Percentiles rank a stretch among this genome's conserved stretches.
phyloP scores from a whole-genome alignment of 1,140 invertebrate species.

The Drosophila funebris region DNA sequence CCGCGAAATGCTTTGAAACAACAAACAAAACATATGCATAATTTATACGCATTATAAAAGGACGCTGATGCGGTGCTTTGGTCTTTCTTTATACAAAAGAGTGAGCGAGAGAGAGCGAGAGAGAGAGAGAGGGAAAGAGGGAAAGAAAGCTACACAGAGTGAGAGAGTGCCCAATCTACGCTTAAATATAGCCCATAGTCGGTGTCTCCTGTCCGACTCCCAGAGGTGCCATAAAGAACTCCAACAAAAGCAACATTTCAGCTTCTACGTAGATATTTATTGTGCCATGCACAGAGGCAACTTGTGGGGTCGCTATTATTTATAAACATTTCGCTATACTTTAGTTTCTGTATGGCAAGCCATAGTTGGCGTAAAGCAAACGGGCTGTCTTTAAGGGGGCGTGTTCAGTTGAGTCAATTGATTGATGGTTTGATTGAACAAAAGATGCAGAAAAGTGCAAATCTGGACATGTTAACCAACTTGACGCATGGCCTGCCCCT shows the following conservation, averaged over 20 bases:
- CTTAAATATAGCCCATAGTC: constrained; percentile 33
- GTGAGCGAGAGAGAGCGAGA: neutral
- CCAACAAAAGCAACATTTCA: constrained; percentile 41
- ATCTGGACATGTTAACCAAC: constrained; percentile 6
- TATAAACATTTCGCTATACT: constrained; percentile 18
- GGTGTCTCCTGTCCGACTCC: constrained; percentile 26
- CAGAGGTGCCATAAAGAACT: constrained; percentile 69
- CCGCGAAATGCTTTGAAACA: constrained; percentile 45
- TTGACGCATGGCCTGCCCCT: neutral
- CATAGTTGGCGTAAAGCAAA: neutral
- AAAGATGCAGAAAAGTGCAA: constrained; percentile 24
- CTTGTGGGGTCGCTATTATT: constrained; percentile 24
- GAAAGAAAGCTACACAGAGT: no score
- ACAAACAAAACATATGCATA: constrained; percentile 53
- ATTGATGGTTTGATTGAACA: constrained; percentile 27
- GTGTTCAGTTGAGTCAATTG: constrained; percentile 19
- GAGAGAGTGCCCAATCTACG: constrained; percentile 15
- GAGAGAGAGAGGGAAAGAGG: neutral
- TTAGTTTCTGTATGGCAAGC: neutral
- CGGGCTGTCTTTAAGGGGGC: neutral
- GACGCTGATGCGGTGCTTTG: constrained; percentile 12
- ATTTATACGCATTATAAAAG: constrained; percentile 47
- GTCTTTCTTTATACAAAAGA: neutral
- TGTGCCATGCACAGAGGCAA: constrained; percentile 51
- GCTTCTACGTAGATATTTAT: constrained; percentile 63